Percentiles rank a stretch among this genome's conserved stretches.
These are phyloP conservation scores for Calameuta pallipes DNA, from an alignment of 2,888 invertebrate genomes.

Conservation along the genomic window DNA sequence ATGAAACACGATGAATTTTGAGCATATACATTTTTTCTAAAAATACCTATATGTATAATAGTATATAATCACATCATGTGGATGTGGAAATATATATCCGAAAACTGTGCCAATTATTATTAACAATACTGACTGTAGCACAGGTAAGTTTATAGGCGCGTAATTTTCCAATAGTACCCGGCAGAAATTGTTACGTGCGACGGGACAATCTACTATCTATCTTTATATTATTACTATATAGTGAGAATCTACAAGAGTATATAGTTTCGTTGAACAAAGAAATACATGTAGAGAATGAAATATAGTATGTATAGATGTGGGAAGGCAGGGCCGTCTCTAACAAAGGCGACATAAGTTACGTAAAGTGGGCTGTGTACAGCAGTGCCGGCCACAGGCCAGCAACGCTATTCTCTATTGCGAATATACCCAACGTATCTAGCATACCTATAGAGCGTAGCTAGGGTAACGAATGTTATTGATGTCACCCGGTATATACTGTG, in stretches of 20 bases:
- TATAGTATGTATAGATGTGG: background rate
- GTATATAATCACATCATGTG: background rate
- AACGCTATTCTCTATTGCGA: conserved; percentile 40
- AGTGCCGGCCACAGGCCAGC: conserved; percentile 17
- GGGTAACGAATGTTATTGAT: conserved; percentile 62
- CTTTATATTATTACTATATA: background rate
- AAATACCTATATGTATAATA: too few relatives aligned
- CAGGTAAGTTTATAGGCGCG: background rate
- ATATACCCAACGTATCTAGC: conserved; percentile 13
- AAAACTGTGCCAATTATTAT: background rate
- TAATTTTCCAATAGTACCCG: background rate
- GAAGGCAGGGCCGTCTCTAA: conserved; percentile 40
- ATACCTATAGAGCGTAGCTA: conserved; percentile 20
- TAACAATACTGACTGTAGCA: background rate
- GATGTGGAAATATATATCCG: background rate
- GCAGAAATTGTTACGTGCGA: background rate
- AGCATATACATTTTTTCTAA: too few relatives aligned
- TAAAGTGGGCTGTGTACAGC: conserved; percentile 48
- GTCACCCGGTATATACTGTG: conserved; percentile 34
- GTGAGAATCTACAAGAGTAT: background rate
- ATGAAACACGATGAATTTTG: too few relatives aligned
- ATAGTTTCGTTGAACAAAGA: background rate
- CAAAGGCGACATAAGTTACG: conserved; percentile 58
- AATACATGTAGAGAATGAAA: background rate
- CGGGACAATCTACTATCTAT: background rate